Base-by-base conservation (phyloP, 2,113 vertebrate genomes). In the Oreochromis spilurus region DNA sequence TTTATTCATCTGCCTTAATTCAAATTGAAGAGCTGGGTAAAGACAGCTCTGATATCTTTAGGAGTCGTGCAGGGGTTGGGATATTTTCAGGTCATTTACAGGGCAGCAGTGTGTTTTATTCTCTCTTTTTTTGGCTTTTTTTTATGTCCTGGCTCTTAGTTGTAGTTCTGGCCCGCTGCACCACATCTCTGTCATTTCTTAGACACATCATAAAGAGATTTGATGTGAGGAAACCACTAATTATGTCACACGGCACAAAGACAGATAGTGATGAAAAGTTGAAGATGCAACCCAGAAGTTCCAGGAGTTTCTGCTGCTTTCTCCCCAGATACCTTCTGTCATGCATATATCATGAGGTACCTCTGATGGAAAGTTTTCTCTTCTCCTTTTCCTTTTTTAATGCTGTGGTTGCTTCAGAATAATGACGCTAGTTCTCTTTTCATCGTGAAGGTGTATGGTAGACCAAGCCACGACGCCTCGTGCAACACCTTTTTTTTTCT, bases 141-240 rank as follows among this genome's bases (percentile, higher is more conserved):
- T 88, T 70, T 86, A 77, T 90, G 58, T 90, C 53, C 90, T 50
- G 81, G 34, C 58, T 86, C 62, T 53, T 82, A 81, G 85, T 24
- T 38, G 45, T 11, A 53, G 81, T 54, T 79, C 53, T 83, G 48
- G 65, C 65, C 84, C 1, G 1, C 29, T 89, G 38, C 87, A 48
- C 17, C 60, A 62, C 77, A 79, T 88, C 79, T 89, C 48, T 80
- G 70, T 79, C n/a, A 65, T 79, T 88, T 78, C 83, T 70, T 26
- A n/a, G 58, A 86, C 40, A 57, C 24, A 43, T 52, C 52, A 7
- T 13, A 19, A 55, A 75, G 79, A 89, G 40, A 62, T 65, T 5
- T 50, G 72, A 77, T 77, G 29, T 52, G 72, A 77, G 72, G 72
- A 52, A 50, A 31, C 45, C 45, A n/a, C 50, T 77, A 77, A 75